Conservation (phyloP, 2,797 vertebrate genomes). For the Coracias cyanogaster region DNA sequence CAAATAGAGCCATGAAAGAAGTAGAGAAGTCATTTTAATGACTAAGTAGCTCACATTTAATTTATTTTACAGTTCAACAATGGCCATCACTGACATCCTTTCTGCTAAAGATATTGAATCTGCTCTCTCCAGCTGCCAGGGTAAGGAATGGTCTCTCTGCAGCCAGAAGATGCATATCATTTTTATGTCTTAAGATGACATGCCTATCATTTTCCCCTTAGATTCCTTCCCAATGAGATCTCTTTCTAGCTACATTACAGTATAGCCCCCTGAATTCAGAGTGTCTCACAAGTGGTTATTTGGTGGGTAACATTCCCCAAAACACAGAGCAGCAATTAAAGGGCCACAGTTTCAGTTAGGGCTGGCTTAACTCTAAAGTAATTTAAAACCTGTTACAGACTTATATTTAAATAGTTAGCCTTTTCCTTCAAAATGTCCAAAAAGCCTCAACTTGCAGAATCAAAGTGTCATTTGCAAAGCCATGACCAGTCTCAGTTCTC, state of each 20-base stretch:
- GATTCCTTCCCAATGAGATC: constrained; percentile 56
- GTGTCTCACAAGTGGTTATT: neutral
- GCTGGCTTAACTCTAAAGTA: neutral
- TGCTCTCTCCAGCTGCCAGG: constrained; percentile 62
- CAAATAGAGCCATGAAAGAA: constrained; percentile 11
- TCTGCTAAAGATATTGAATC: constrained; percentile 61
- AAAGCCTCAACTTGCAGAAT: neutral
- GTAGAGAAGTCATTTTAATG: constrained; percentile 18
- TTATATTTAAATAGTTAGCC: neutral
- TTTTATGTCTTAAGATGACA: constrained; percentile 62
- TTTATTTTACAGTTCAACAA: constrained; percentile 60
- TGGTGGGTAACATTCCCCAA: neutral
- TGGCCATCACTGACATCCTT: constrained; percentile 59
- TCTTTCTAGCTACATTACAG: constrained; percentile 26
- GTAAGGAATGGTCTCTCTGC: constrained; percentile 46
- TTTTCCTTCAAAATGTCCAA: neutral
- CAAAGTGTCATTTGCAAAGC: neutral
- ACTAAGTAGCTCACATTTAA: constrained; percentile 41
- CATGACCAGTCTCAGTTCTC: neutral
- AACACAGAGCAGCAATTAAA: neutral
- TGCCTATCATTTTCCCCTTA: constrained; percentile 42
- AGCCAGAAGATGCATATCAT: constrained; percentile 54
- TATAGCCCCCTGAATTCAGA: neutral
- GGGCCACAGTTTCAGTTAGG: neutral
- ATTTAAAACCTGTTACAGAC: neutral